Evolutionary conservation across 2,797 vertebrate genomes (phyloP), one percentile per base, ranked within the genome.

Genomic region (Xenops minutus): DNA sequence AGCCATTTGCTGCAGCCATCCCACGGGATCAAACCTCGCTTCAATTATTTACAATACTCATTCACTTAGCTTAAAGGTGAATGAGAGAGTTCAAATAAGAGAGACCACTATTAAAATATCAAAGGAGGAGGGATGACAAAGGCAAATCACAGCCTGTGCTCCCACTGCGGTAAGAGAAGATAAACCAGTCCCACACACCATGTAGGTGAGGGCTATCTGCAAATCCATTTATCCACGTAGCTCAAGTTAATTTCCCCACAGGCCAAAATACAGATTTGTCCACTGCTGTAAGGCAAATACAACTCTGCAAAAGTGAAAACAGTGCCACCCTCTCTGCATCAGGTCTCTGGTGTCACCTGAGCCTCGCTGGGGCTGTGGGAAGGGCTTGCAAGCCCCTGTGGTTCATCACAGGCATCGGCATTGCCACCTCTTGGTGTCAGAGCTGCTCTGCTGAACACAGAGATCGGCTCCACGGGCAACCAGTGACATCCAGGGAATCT

Each of bases 1-100:
- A 88, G 76, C 82, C 92, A 93, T 95, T 95, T 92, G 80, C 66
- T 87, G 63, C 66, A 79, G 88, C 74, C 20, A 4, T 88, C 93
- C 85, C 78, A 55, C 1, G 36, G 61, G 92, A 94, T 77, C 82
- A 56, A 51, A 39, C 36, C 72, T 55, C 27, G 14, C 37, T 91
- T 96, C 64, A 87, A 61, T 95, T 87, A 96, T 87, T 94, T 88
- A 82, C 43, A 44, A 4, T 12, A 58, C 62, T 86, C 66, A 88
- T 90, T 94, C 94, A 91, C 58, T 89, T 77, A 52, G 62, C 87
- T 90, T 86, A 91, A 95, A 94, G 71, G 93, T 92, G 74, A 96
- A 94, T 46, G 26, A 85, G 63, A 51, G n/a, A 8, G 6, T 83
- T 81, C 69, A 68, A 89, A 18, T n/a, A 72, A 59, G 34, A 93